These are phyloP conservation scores for Orthosia incerta DNA, from an alignment of 2,888 invertebrate species.

Conservation along the genomic window DNA sequence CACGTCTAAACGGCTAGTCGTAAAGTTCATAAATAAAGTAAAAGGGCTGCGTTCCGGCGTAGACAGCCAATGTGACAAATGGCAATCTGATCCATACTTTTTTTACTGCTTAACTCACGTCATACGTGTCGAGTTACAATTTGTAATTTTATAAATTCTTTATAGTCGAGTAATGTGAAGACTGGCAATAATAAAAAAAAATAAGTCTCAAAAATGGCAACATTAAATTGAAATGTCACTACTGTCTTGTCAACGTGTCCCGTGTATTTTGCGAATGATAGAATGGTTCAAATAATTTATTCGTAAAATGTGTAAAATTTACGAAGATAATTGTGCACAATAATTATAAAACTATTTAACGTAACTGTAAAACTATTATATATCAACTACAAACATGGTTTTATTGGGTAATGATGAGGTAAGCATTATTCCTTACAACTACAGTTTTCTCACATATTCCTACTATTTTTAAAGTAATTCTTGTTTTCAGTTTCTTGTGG, in stretches of 20 bases:
- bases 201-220: constrained; percentile 18
- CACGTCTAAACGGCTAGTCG: too few relatives aligned
- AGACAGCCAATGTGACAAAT: too few relatives aligned
- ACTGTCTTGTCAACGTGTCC: constrained; percentile 72
- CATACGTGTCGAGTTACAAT: too few relatives aligned
- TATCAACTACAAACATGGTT: constrained; percentile 89
- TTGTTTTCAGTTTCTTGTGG: constrained; percentile 94
- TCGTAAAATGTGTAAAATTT: constrained; percentile 69
- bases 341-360: constrained; percentile 49
- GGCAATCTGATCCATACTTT: too few relatives aligned
- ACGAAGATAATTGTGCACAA: constrained; percentile 47
- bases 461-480: constrained; percentile 24
- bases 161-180: neutral
- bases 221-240: constrained; percentile 48
- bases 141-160: too few relatives aligned
- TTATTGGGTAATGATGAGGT: constrained; percentile 93
- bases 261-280: constrained; percentile 32
- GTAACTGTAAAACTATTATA: constrained; percentile 34
- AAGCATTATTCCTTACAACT: constrained; percentile 58
- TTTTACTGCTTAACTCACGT: too few relatives aligned
- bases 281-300: constrained; percentile 54
- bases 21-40: too few relatives aligned
- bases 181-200: neutral
- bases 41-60: too few relatives aligned
- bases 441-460: constrained; percentile 20